These are phyloP conservation scores for Ecliptopera silaceata DNA, from an alignment of 2,888 invertebrate genomes.

Conservation along the genomic window DNA sequence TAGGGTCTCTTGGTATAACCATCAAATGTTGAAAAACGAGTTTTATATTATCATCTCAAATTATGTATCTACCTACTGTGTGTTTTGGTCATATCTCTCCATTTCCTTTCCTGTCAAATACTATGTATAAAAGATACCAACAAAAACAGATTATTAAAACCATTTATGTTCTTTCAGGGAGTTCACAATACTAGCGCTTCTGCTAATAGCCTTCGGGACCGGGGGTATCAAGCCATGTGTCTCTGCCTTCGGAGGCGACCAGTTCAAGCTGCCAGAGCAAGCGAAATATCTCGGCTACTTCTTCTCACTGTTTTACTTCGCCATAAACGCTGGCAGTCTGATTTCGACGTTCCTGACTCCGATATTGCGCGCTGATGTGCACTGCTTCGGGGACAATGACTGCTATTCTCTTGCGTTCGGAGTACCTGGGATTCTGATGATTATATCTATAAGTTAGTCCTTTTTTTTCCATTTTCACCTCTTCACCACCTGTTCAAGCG, in stretches of 20 bases:
- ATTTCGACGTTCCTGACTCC: constrained; percentile 95
- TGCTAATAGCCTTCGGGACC: constrained; percentile 93
- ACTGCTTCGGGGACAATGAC: constrained; percentile 89
- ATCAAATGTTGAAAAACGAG: too few relatives aligned
- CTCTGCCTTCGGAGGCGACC: constrained; percentile 97
- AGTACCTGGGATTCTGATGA: constrained; percentile 93
- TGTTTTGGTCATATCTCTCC: too few relatives aligned
- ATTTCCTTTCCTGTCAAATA: too few relatives aligned
- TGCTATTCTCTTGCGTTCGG: constrained; percentile 95
- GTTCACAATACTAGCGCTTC: constrained; percentile 86
- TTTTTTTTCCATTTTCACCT: not conserved
- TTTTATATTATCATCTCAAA: too few relatives aligned
- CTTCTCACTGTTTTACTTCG: constrained; percentile 97
- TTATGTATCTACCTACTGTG: too few relatives aligned
- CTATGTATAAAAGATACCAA: too few relatives aligned
- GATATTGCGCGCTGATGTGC: constrained; percentile 89
- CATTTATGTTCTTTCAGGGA: constrained; percentile 80
- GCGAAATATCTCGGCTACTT: constrained; percentile 90
- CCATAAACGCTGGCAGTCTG: constrained; percentile 95
- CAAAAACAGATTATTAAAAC: too few relatives aligned
- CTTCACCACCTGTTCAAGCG: not conserved
- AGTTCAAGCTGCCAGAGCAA: constrained; percentile 92
- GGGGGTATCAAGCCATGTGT: constrained; percentile 99
- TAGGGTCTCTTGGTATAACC: too few relatives aligned
- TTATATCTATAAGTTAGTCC: constrained; percentile 88